A percentile compares a stretch with the other conserved stretches of the same genome.
These are phyloP conservation scores for Sminthurides bifidus DNA, from an alignment of 1,140 invertebrate species.

Conservation along the genomic window DNA sequence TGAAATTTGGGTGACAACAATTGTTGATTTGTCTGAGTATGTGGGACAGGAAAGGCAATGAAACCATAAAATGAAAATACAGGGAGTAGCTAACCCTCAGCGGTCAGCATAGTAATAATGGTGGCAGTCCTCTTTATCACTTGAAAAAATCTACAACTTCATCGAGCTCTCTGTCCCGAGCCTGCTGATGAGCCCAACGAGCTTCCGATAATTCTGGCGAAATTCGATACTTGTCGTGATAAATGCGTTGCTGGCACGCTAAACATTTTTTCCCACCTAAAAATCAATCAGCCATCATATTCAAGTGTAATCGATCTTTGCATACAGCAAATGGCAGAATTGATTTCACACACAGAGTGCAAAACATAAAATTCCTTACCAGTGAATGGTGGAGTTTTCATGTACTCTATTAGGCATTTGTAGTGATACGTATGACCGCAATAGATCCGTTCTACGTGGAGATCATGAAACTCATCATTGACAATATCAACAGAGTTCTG, in stretches of 20 bases:
- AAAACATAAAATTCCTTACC: conserved; percentile 40
- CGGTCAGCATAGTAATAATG: too few species aligned
- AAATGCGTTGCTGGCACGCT: conserved; percentile 50
- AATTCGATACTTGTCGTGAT: conserved; percentile 62
- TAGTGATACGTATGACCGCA: conserved; percentile 65
- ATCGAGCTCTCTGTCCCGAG: conserved; percentile 55
- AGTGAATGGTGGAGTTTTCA: conserved; percentile 63
- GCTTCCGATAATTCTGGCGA: conserved; percentile 58
- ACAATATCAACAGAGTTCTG: conserved; percentile 38
- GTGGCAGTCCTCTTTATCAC: too few species aligned
- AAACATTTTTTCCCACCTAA: conserved; percentile 52
- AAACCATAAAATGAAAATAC: conserved; percentile 8
- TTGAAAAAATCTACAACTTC: conserved; percentile 59
- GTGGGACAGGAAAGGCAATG: too few species aligned
- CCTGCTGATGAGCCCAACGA: conserved; percentile 65
- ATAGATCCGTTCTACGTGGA: conserved; percentile 56
- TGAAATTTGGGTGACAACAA: too few species aligned
- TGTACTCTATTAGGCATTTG: conserved; percentile 54
- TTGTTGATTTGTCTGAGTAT: too few species aligned
- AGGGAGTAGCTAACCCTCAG: too few species aligned
- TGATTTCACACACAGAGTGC: conserved; percentile 7
- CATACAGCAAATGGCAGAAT: too few species aligned
- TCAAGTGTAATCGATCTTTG: conserved; percentile 8
- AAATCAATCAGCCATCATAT: conserved; percentile 1
- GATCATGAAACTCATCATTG: conserved; percentile 45